These are phyloP conservation scores for Anguilla rostrata DNA, from an alignment of 2,113 vertebrate species.

Conservation along the genomic window DNA sequence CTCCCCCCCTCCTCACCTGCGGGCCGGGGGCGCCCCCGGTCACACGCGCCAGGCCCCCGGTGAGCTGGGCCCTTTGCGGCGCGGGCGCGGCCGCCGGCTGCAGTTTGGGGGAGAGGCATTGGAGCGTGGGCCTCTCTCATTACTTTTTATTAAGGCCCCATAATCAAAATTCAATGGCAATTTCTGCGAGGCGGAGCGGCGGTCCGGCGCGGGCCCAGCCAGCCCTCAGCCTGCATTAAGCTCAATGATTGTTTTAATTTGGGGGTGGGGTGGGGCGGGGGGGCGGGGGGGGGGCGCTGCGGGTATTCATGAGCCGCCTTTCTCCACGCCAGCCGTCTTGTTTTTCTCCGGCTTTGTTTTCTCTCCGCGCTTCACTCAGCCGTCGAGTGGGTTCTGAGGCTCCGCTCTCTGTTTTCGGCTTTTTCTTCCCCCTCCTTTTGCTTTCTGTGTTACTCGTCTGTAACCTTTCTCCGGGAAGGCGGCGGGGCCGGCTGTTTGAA, in stretches of 20 bases:
- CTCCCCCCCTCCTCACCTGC: neutral
- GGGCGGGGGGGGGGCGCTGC: conserved; percentile 14
- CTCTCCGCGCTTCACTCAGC: conserved; percentile 50
- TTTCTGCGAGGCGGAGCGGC: conserved; percentile 50
- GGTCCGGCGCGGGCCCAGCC: conserved; percentile 49
- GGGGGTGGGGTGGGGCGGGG: conserved; percentile 31
- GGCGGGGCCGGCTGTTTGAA: neutral
- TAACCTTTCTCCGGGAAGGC: neutral
- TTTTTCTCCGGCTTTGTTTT: conserved; percentile 51
- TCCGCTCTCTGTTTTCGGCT: conserved; percentile 29
- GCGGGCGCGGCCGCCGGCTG: conserved; percentile 6
- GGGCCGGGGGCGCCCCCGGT: neutral
- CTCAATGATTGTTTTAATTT: conserved; percentile 43
- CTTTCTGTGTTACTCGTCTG: conserved; percentile 41
- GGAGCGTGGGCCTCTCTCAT: conserved; percentile 44
- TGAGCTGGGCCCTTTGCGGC: neutral
- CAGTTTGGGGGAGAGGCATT: conserved; percentile 40
- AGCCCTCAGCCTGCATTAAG: conserved; percentile 51
- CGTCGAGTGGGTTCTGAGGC: conserved; percentile 35
- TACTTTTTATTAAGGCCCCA: conserved; percentile 54
- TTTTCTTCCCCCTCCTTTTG: conserved; percentile 49
- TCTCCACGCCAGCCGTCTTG: neutral
- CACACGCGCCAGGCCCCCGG: conserved; percentile 31
- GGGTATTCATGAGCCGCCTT: conserved; percentile 53
- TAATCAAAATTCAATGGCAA: conserved; percentile 54